phyloP scores from a whole-genome alignment of 1,140 invertebrate genomes.

The Ganaspis sp. region DNA sequence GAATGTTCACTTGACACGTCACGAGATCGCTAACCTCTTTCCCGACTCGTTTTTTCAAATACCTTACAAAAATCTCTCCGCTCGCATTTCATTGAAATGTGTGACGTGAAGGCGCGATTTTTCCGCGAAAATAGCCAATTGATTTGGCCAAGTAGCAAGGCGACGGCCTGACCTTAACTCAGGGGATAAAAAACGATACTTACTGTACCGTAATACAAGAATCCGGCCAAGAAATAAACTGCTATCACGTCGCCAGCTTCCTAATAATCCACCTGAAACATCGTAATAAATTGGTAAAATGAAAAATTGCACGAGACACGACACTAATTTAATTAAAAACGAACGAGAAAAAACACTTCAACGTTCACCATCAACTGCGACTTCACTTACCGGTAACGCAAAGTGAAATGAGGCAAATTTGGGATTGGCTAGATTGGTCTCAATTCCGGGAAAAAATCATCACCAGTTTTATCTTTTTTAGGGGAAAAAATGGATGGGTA shows the following conservation, averaged over 20 bases:
- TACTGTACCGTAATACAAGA: conserved; percentile 71
- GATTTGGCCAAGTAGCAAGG: neutral
- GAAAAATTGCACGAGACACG: conserved; percentile 36
- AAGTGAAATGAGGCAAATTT: conserved; percentile 64
- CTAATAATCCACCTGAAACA: conserved; percentile 69
- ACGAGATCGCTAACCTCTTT: conserved; percentile 73
- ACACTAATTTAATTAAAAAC: conserved; percentile 58
- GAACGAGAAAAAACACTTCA: conserved; percentile 28
- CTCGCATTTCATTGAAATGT: neutral
- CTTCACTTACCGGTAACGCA: conserved; percentile 73
- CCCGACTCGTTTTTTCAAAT: conserved; percentile 24
- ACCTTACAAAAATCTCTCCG: neutral
- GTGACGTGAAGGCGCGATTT: neutral
- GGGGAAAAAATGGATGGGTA: neutral
- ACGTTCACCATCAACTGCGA: conserved; percentile 45
- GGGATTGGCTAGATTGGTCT: conserved; percentile 22
- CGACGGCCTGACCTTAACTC: neutral
- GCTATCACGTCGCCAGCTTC: conserved; percentile 72
- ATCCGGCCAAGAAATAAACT: conserved; percentile 66
- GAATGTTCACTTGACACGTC: conserved; percentile 73
- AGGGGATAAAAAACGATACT: conserved; percentile 53
- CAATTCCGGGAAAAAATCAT: neutral
- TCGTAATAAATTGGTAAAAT: conserved; percentile 48
- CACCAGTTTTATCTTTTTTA: neutral
- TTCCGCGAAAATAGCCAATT: neutral